phyloP scores from a whole-genome alignment of 2,797 vertebrate species.

The Spizella passerina region DNA sequence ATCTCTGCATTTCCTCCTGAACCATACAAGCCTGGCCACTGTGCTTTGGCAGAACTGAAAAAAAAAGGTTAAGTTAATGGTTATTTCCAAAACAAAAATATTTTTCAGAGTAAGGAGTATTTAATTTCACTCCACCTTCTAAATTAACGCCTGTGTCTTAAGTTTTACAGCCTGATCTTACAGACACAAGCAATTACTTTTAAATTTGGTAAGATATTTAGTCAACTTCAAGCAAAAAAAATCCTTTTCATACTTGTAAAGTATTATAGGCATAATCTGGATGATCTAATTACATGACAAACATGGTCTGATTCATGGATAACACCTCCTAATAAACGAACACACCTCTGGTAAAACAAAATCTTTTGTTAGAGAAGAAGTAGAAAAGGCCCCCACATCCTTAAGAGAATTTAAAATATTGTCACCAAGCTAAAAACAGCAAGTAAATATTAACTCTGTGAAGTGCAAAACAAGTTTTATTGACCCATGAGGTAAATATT shows the following conservation, averaged over 20 bases:
- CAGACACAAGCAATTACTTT: not conserved
- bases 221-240: not conserved
- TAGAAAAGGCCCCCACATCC: not conserved
- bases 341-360: not conserved
- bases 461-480: constrained; percentile 44
- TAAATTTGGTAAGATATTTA: not conserved
- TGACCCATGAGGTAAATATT: constrained; percentile 48
- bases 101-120: not conserved
- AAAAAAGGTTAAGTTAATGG: not conserved
- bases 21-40: not conserved
- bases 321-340: not conserved
- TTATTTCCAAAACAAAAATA: not conserved
- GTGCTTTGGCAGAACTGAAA: not conserved
- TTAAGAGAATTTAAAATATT: not conserved
- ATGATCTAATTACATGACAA: not conserved
- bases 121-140: not conserved
- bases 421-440: constrained; percentile 13
- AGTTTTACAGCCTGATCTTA: not conserved
- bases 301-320: not conserved
- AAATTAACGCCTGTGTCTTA: not conserved
- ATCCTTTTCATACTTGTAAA: not conserved
- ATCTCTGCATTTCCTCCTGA: not conserved
- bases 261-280: not conserved
- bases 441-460: constrained; percentile 39
- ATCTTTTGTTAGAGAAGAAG: not conserved